Conservation (phyloP, 2,113 vertebrate species). For the Gambusia holbrooki region DNA sequence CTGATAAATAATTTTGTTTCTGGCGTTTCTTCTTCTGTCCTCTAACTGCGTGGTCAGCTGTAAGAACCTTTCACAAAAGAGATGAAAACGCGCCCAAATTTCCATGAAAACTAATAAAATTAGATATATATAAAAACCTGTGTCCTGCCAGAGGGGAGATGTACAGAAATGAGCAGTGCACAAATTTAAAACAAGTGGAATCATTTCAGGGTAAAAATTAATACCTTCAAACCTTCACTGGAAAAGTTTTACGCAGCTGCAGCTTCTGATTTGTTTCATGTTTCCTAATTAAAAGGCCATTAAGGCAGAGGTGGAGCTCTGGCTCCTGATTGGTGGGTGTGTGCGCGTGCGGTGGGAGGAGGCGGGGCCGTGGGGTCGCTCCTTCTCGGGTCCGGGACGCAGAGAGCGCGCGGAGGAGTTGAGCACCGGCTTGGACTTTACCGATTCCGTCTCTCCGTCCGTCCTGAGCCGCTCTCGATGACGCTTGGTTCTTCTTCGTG, state of each 20-base stretch:
- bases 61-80: not conserved
- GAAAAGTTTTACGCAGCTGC: not conserved
- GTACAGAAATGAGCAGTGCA: not conserved
- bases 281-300: conserved; percentile 39
- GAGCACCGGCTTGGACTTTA: conserved; percentile 27
- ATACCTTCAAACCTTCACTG: too few species aligned
- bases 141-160: too few species aligned
- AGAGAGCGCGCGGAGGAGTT: conserved; percentile 32
- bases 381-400: conserved; percentile 12
- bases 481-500: conserved; percentile 75
- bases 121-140: not conserved
- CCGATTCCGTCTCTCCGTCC: conserved; percentile 10
- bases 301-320: conserved; percentile 46
- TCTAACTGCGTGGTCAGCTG: not conserved
- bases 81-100: not conserved
- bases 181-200: not conserved
- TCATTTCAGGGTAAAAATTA: not conserved
- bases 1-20: not conserved
- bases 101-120: not conserved
- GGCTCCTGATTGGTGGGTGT: conserved; percentile 55
- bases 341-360: conserved; percentile 5
- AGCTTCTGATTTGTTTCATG: not conserved
- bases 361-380: conserved; percentile 1
- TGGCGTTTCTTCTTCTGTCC: not conserved
- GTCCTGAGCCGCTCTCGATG: conserved; percentile 58